Percentiles rank a stretch among this genome's conserved stretches.
These are phyloP conservation scores for Seira ritae DNA, from an alignment of 2,888 invertebrate genomes.

Conservation along the genomic window DNA sequence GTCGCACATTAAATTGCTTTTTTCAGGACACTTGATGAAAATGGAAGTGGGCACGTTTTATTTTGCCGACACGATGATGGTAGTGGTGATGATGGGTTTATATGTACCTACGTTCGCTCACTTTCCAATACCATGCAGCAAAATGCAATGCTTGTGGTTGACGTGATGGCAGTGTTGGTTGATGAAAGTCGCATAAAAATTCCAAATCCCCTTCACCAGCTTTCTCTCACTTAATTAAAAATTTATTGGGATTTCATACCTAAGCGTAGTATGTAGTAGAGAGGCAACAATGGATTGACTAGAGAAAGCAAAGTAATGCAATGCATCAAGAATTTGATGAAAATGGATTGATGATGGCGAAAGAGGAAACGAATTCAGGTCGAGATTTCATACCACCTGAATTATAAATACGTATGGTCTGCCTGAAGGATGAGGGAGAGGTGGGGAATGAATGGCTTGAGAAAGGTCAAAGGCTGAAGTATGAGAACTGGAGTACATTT, in stretches of 20 bases:
- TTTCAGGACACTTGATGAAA: neutral
- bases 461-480: no score
- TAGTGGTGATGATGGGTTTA: no score
- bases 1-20: constrained; percentile 9
- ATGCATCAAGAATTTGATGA: constrained; percentile 1
- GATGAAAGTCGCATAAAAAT: constrained; percentile 1
- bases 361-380: neutral
- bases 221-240: constrained; percentile 6
- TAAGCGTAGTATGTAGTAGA: neutral
- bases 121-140: no score
- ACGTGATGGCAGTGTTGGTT: constrained; percentile 3
- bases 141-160: neutral
- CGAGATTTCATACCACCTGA: constrained; percentile 4
- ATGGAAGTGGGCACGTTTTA: constrained; percentile 3
- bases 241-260: neutral
- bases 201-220: neutral
- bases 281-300: neutral
- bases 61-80: neutral
- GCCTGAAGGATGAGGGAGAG: neutral
- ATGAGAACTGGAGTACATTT: neutral
- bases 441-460: no score
- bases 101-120: no score
- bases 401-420: constrained; percentile 6
- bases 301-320: no score
- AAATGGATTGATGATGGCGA: neutral